Evolutionary conservation across 2,797 vertebrate species (phyloP).

Genomic region (Carduelis carduelis): DNA sequence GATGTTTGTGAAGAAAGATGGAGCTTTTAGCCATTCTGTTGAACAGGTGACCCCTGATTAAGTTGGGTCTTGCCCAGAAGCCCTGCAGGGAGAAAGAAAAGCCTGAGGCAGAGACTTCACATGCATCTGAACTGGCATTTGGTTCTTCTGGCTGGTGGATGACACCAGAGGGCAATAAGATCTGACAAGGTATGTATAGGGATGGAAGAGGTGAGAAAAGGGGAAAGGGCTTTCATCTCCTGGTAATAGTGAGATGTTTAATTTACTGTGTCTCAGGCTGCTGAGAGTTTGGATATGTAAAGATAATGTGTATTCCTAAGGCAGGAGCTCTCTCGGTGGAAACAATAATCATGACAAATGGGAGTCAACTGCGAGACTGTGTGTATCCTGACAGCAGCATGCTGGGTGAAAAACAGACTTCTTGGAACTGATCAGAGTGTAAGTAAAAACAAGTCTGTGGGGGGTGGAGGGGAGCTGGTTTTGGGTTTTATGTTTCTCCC

Average conservation of each 20-base stretch:
- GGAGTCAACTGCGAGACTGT: slow-evolving; percentile 48
- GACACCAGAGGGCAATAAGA: background rate
- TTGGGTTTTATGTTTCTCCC: background rate
- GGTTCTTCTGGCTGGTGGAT: background rate
- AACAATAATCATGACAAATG: slow-evolving; percentile 53
- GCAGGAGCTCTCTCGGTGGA: slow-evolving; percentile 4
- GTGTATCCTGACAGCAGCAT: slow-evolving; percentile 62
- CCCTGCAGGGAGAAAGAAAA: background rate
- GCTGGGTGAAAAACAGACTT: slow-evolving; percentile 58
- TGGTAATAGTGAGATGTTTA: background rate
- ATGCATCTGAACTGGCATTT: background rate
- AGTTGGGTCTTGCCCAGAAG: background rate
- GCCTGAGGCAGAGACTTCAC: background rate
- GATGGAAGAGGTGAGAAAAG: background rate
- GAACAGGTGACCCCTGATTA: slow-evolving; percentile 8
- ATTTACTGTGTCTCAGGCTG: background rate
- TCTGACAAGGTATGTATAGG: background rate
- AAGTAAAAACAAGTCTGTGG: slow-evolving; percentile 48
- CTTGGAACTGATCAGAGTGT: slow-evolving; percentile 57
- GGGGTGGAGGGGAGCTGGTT: background rate
- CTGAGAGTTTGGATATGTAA: background rate
- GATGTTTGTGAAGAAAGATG: background rate
- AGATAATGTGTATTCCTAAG: background rate
- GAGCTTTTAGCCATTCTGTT: background rate
- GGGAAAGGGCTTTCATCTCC: background rate